Evolutionary conservation across 2,113 vertebrate species (phyloP).

Genomic region (Hippocampus mohnikei): DNA sequence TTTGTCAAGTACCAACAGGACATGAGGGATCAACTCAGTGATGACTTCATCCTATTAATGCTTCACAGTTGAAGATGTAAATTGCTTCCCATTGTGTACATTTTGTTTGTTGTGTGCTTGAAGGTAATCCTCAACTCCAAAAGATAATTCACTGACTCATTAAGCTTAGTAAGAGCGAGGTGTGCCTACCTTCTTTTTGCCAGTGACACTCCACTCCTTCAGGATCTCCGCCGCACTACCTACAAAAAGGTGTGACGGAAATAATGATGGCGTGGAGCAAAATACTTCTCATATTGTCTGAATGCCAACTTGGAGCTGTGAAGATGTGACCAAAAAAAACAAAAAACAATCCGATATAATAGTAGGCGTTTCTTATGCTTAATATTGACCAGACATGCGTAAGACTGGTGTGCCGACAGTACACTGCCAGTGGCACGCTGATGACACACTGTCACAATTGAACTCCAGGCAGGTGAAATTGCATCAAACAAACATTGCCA

Average conservation of each 20-base stretch:
- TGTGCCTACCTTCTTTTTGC: constrained; percentile 88
- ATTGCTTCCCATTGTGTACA: too few species aligned
- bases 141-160: too few species aligned
- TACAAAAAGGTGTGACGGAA: constrained; percentile 43
- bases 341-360: background rate
- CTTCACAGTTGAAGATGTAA: too few species aligned
- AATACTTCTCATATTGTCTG: background rate
- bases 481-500: background rate
- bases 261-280: background rate
- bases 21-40: background rate
- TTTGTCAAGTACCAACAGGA: background rate
- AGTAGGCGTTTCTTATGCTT: constrained; percentile 26
- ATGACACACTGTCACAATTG: background rate
- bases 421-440: background rate
- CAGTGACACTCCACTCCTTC: constrained; percentile 93
- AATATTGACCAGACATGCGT: constrained; percentile 34
- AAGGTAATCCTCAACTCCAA: too few species aligned
- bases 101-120: too few species aligned
- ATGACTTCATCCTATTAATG: too few species aligned
- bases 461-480: background rate
- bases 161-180: background rate
- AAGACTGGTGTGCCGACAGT: constrained; percentile 24
- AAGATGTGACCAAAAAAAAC: constrained; percentile 17
- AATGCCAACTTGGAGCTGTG: constrained; percentile 8
- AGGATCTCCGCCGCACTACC: constrained; percentile 88